Evolutionary conservation across 2,888 invertebrate species (phyloP).

Genomic region (Callimorpha dominula): DNA sequence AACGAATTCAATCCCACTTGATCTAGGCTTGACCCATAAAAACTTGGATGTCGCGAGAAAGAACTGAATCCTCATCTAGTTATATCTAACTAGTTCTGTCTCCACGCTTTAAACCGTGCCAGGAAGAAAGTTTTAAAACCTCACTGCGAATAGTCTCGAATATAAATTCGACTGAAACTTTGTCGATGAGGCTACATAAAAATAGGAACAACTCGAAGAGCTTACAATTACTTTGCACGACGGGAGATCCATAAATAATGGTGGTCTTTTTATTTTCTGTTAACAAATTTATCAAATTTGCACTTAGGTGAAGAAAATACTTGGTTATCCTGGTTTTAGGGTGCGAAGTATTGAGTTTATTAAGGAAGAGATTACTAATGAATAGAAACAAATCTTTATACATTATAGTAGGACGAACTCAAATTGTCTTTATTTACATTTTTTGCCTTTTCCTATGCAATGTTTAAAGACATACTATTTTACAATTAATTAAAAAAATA

Average conservation of each 20-base stretch:
- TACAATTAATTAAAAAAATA: no score
- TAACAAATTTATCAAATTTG: slow-evolving; percentile 54
- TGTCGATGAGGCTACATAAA: slow-evolving; percentile 62
- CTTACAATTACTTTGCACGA: slow-evolving; percentile 63
- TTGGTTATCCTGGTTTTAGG: slow-evolving; percentile 40
- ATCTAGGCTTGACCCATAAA: slow-evolving; percentile 83
- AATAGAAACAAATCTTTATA: background rate
- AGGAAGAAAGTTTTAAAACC: slow-evolving; percentile 77
- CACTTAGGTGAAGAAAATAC: slow-evolving; percentile 45
- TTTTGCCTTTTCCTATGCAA: no score
- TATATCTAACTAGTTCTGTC: slow-evolving; percentile 80
- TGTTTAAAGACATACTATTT: no score
- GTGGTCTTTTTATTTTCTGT: slow-evolving; percentile 50
- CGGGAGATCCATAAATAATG: slow-evolving; percentile 56
- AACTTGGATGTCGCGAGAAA: slow-evolving; percentile 72
- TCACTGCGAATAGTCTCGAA: slow-evolving; percentile 70
- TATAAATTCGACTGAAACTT: slow-evolving; percentile 73
- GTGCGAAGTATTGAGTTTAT: slow-evolving; percentile 40
- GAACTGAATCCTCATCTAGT: slow-evolving; percentile 74
- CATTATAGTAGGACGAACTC: background rate
- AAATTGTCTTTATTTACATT: background rate
- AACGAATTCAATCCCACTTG: slow-evolving; percentile 70
- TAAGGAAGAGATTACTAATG: slow-evolving; percentile 25
- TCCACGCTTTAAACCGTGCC: slow-evolving; percentile 73
- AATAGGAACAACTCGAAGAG: slow-evolving; percentile 52